Conservation (phyloP, 2,797 vertebrate species). For the Simalia tracyae region DNA sequence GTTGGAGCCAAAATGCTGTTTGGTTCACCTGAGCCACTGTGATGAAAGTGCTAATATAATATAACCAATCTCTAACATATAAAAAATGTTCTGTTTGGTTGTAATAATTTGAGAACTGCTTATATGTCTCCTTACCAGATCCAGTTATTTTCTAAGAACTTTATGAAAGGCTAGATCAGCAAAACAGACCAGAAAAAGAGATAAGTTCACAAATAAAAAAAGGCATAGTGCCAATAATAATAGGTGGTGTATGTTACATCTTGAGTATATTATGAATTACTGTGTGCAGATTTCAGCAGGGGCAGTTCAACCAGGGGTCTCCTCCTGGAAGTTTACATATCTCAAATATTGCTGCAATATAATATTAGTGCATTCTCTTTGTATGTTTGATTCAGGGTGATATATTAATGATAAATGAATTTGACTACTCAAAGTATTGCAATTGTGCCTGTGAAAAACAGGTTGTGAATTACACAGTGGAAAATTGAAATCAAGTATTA, state of each 20-base stretch:
- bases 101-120: neutral
- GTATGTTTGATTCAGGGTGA: no score
- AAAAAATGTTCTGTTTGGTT: neutral
- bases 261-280: neutral
- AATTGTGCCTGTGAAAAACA: no score
- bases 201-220: neutral
- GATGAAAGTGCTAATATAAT: neutral
- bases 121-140: neutral
- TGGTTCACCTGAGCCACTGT: neutral
- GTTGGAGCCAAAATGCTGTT: neutral
- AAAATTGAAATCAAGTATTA: no score
- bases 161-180: neutral
- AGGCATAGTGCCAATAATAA: neutral
- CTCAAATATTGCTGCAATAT: neutral
- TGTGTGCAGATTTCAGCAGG: neutral
- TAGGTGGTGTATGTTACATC: neutral
- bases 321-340: neutral
- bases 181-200: neutral
- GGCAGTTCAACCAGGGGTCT: neutral
- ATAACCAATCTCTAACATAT: neutral
- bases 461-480: no score
- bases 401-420: no score
- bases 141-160: neutral
- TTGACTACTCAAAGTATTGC: no score
- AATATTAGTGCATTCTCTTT: neutral